phyloP scores from a whole-genome alignment of 2,888 invertebrate species.

The Galerucella pusilla region DNA sequence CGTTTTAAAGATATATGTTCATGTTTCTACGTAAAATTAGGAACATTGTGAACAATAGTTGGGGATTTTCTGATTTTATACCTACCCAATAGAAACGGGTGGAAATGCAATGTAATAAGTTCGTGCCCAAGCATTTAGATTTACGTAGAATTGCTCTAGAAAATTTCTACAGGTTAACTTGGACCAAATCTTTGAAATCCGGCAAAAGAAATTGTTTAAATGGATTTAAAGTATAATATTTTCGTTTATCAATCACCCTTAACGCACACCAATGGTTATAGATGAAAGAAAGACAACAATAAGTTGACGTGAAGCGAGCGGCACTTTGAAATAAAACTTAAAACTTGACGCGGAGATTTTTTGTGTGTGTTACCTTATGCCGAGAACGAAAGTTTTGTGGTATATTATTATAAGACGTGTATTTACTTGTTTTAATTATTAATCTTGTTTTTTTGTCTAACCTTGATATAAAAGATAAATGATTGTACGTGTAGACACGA shows the following conservation, averaged over 20 bases:
- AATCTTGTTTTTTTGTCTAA: not conserved
- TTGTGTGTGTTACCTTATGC: constrained; percentile 5
- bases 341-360: constrained; percentile 30
- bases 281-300: constrained; percentile 10
- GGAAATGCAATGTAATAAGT: no score
- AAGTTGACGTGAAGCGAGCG: constrained; percentile 47
- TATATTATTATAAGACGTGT: constrained; percentile 15
- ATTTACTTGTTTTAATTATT: not conserved
- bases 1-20: not conserved
- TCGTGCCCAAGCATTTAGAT: no score
- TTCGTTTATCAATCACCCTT: not conserved
- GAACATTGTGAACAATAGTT: no score
- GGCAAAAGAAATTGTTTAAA: fast-evolving
- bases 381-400: not conserved
- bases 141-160: no score
- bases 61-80: no score
- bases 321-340: constrained; percentile 35
- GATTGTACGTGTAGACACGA: not conserved
- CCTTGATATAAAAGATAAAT: not conserved
- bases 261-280: not conserved
- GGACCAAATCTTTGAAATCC: no score
- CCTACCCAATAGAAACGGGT: no score
- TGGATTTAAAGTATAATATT: no score
- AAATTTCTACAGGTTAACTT: no score
- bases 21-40: not conserved